These are phyloP conservation scores for Epistrophe grossulariae DNA, from an alignment of 2,888 invertebrate genomes.

Conservation along the genomic window DNA sequence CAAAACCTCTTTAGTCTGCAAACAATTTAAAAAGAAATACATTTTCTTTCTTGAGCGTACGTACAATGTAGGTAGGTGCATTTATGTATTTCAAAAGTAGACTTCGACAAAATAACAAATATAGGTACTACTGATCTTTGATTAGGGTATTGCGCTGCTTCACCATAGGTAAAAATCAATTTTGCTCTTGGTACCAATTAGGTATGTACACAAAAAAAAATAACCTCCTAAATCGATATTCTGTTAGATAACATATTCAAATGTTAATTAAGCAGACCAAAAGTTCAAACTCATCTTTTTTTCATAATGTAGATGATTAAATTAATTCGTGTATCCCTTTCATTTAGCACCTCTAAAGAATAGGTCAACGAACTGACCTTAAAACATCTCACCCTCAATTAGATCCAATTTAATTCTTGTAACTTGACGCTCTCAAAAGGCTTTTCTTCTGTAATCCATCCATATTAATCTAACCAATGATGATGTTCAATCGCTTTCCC, in stretches of 20 bases:
- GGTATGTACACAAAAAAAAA: background rate
- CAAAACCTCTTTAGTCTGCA: too few relatives aligned
- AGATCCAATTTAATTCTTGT: constrained; percentile 27
- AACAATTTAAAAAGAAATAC: too few relatives aligned
- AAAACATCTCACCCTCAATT: background rate
- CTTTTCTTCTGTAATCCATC: constrained; percentile 20
- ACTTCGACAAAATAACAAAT: too few relatives aligned
- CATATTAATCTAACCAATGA: constrained; percentile 29
- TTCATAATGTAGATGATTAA: background rate
- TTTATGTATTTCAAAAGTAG: too few relatives aligned
- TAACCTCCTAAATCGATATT: background rate
- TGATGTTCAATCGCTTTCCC: constrained; percentile 1
- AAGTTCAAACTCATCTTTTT: background rate
- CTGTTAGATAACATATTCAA: background rate
- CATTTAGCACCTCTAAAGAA: too few relatives aligned
- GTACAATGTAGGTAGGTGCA: too few relatives aligned
- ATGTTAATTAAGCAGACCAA: background rate
- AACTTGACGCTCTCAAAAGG: constrained; percentile 43
- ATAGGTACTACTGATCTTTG: too few relatives aligned
- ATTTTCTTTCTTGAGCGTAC: too few relatives aligned
- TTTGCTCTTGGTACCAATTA: too few relatives aligned
- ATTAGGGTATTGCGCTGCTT: too few relatives aligned
- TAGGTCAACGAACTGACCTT: background rate
- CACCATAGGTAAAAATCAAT: too few relatives aligned
- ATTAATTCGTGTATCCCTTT: background rate